A percentile compares a stretch with the other conserved stretches of the same genome.
phyloP scores from a whole-genome alignment of 2,113 vertebrate genomes.

The Lichenostomus cassidix region DNA sequence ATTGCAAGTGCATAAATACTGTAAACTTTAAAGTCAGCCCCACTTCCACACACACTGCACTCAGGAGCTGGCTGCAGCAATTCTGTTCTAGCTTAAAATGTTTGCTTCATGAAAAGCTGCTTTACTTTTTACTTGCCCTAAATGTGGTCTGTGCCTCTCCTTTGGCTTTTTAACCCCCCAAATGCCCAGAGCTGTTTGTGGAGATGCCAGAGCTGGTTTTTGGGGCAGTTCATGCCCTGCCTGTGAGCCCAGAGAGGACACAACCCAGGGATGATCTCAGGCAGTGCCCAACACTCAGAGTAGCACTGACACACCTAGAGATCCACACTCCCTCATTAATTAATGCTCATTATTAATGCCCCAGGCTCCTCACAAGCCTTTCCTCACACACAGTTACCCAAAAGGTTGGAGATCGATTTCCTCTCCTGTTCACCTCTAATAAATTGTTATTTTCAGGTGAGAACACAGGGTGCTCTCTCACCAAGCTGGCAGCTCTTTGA shows the following conservation, averaged over 20 bases:
- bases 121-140: neutral
- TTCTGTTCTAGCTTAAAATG: neutral
- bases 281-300: neutral
- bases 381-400: neutral
- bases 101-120: neutral
- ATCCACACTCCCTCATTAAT: neutral
- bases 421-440: neutral
- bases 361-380: neutral
- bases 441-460: too few relatives aligned
- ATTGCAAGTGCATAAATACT: neutral
- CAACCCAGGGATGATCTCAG: neutral
- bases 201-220: neutral
- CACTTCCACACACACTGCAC: neutral
- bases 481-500: neutral
- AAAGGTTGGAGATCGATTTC: neutral
- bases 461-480: neutral
- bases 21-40: neutral
- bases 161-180: neutral
- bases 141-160: neutral
- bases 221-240: neutral
- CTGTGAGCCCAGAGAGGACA: neutral
- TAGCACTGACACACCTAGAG: neutral
- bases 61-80: neutral
- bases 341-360: too few relatives aligned
- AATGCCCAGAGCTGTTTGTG: neutral